Conservation (phyloP, 23 tunicate species). For the Trididemnum nubilum region DNA sequence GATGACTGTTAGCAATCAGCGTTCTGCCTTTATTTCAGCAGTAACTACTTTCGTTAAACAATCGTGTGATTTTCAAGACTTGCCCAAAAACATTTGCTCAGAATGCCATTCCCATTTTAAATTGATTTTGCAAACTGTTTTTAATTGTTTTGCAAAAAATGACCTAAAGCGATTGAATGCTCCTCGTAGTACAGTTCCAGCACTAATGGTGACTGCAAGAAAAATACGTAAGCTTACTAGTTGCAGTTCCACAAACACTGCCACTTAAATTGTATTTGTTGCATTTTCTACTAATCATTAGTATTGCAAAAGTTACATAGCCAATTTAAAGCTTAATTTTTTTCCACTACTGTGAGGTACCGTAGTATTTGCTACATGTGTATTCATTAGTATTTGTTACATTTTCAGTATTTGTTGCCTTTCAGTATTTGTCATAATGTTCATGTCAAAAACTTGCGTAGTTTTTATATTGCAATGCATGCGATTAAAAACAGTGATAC, state of each 20-base stretch:
- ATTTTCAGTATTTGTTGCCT: too few species aligned
- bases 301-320: too few species aligned
- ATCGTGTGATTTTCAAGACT: background rate
- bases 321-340: too few species aligned
- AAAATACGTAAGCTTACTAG: background rate
- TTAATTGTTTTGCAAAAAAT: conserved; percentile 21
- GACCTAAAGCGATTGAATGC: conserved; percentile 13
- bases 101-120: conserved; percentile 10
- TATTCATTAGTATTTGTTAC: too few species aligned
- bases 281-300: too few species aligned
- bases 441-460: too few species aligned
- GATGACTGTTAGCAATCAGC: background rate
- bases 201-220: background rate
- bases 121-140: background rate
- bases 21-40: conserved; percentile 9
- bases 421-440: too few species aligned
- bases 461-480: too few species aligned
- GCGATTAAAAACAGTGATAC: too few species aligned
- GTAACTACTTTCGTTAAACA: background rate
- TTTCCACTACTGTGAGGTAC: too few species aligned
- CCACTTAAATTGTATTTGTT: background rate
- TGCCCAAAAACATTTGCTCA: background rate
- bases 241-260: background rate
- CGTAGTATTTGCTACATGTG: too few species aligned
- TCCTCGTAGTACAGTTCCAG: background rate